Evolutionary conservation across 2,113 vertebrate genomes (phyloP), one percentile per base, ranked within the genome.

Genomic region (Trachemys scripta): DNA sequence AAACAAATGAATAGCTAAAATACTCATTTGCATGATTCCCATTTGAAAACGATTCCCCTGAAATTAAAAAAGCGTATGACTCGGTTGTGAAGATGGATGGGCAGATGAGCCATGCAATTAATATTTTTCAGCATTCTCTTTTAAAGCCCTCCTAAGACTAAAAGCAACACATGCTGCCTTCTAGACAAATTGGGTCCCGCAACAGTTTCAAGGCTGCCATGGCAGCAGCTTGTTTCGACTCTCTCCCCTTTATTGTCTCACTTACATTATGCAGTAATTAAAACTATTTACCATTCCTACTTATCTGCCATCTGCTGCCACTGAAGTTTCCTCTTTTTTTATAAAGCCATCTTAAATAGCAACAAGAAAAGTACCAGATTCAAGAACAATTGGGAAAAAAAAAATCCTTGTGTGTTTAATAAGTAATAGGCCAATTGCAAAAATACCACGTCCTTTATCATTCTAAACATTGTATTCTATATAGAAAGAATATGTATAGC

Each of bases 1-100:
- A 98, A 99, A 99, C 98, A 98, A 99, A 99, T 99, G 99, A 99
- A 99, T 99, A 99, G 98, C 99, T 99, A 99, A 99, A 98, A 99
- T 98, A 98, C 98, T 98, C 98, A 99, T 99, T 99, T 99, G 98
- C 98, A 99, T 98, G 98, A 99, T 98, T 98, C 98, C 98, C 98
- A 98, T 99, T 98, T 98, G 98, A 97, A 98, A 98, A 98, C 98
- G 97, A 98, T 98, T 98, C 98, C 98, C 98, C 97, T 98, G 98
- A 97, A 99, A 98, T 98, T 98, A 98, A 98, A 98, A 98, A 97
- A 98, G 98, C 98, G 97, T 98, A 98, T 95, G 97, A 95, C 98
- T 98, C 98, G 97, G 96, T 98, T 96, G 98, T 84, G 98, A 98
- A 98, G 99, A 99, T 98, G 98, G 98, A 99, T 99, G 97, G 98